These are phyloP conservation scores for Machimus atricapillus DNA, from an alignment of 2,888 invertebrate genomes.

Conservation along the genomic window DNA sequence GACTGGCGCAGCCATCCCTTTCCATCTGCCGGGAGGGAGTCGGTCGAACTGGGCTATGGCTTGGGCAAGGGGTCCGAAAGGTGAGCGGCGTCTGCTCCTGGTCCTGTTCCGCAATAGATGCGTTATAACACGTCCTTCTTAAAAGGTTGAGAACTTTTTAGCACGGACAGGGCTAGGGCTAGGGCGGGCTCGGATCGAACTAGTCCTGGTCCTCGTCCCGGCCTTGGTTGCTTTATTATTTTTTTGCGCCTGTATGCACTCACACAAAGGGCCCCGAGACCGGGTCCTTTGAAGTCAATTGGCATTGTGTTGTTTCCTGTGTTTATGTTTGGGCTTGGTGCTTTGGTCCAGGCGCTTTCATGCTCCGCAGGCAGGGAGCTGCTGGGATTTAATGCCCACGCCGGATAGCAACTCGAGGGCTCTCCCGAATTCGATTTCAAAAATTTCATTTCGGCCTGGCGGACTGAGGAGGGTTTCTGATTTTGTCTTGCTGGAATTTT, in stretches of 20 bases:
- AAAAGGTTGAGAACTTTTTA: conserved; percentile 7
- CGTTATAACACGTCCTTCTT: not conserved
- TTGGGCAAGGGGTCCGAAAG: not conserved
- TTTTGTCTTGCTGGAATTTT: conserved; percentile 13
- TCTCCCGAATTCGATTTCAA: conserved; percentile 20
- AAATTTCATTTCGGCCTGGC: conserved; percentile 9
- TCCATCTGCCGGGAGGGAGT: not conserved
- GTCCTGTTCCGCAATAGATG: not conserved
- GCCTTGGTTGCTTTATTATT: conserved; percentile 1
- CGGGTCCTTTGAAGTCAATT: conserved; percentile 24
- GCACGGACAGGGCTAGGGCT: not conserved
- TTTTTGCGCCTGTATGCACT: not conserved
- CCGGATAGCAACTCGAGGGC: not conserved
- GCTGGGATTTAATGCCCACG: not conserved
- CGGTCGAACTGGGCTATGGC: not conserved
- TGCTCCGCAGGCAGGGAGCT: not conserved
- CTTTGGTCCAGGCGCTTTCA: conserved; percentile 9
- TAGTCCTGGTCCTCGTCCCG: not conserved
- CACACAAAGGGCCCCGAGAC: not conserved
- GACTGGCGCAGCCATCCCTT: not conserved
- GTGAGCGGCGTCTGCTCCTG: not conserved
- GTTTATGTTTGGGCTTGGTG: not conserved
- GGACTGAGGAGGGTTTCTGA: not conserved
- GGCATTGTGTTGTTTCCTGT: conserved; percentile 18
- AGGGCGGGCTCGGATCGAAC: not conserved